phyloP scores from a whole-genome alignment of 2,888 invertebrate genomes.

The Cephalotes varians region DNA sequence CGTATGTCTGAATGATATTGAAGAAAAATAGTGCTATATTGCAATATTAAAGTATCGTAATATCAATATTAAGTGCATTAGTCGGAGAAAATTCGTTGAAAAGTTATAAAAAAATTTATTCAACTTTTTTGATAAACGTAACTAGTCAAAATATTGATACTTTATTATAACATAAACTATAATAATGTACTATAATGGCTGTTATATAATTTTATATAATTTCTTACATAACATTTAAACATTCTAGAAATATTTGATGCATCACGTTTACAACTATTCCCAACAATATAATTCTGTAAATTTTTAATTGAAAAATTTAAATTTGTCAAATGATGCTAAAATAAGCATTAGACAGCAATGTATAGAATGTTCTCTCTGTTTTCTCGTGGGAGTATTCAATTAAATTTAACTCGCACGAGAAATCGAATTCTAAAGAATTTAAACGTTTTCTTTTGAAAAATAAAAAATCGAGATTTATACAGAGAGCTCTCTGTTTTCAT shows the following conservation, averaged over 20 bases:
- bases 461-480: not conserved
- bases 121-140: not conserved
- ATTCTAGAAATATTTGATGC: not conserved
- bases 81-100: not conserved
- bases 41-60: slow-evolving; percentile 28
- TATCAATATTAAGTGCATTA: no score
- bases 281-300: not conserved
- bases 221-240: not conserved
- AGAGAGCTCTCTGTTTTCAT: not conserved
- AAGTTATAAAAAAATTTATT: not conserved
- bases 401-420: slow-evolving; percentile 58
- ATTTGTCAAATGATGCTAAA: slow-evolving; percentile 3
- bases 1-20: not conserved
- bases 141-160: not conserved
- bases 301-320: slow-evolving; percentile 4
- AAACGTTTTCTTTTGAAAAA: slow-evolving; percentile 45
- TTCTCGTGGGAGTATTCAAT: slow-evolving; percentile 50
- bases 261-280: not conserved
- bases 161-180: not conserved
- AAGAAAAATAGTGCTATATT: not conserved
- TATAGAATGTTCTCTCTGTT: slow-evolving; percentile 16
- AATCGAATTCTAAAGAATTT: slow-evolving; percentile 60
- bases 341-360: slow-evolving; percentile 32
- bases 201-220: not conserved
- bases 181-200: not conserved